Base-by-base conservation (phyloP, 2,888 invertebrate species). In the Nephrocerus scutellatus region DNA sequence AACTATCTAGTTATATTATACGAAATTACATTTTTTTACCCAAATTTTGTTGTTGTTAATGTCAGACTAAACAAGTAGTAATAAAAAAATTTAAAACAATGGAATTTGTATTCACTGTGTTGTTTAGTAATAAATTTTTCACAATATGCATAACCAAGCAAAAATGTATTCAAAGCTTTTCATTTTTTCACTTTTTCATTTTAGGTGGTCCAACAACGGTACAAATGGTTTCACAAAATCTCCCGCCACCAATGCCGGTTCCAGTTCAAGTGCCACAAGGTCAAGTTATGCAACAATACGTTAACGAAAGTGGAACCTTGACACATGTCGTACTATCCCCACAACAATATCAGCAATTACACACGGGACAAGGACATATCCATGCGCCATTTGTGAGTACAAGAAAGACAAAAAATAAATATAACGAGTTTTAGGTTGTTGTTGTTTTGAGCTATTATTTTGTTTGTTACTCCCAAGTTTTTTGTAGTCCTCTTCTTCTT, bases 201-300 rank as follows among this genome's bases (percentile, higher is more conserved):
- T 70, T 42, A 19, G 23, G 61, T 66, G 87, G 87, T 65, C 86
- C 87, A 62, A 83, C 85, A 66, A 84, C 85, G 50, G 84, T 88
- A 55, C 81, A 85, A 56, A 85, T 88, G 85, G 84, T 87, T 56
- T 84, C 85, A 53, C 83, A 84, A 59, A 81, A 79, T 69, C 75
- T 79, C 49, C 79, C 80, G 53, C 82, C 84, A 42, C 83, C 83
- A 38, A 75, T 83, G 57, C 82, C 86, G 45, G 84, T 92, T 78
- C 90, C 89, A 39, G 86, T 92, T 63, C 86, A 90, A 72, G 88
- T 92, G 55, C 90, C 91, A 46, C 86, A 86, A 39, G 91, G 87
- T 50, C 86, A 91, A 74, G 80, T 87, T 66, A 87, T 92, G 63
- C 85, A 85, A 68, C 92, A 88, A 66, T 89, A 92, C 60, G 81